phyloP scores from a whole-genome alignment of 2,797 vertebrate genomes.

The Pteronotus mesoamericanus region DNA sequence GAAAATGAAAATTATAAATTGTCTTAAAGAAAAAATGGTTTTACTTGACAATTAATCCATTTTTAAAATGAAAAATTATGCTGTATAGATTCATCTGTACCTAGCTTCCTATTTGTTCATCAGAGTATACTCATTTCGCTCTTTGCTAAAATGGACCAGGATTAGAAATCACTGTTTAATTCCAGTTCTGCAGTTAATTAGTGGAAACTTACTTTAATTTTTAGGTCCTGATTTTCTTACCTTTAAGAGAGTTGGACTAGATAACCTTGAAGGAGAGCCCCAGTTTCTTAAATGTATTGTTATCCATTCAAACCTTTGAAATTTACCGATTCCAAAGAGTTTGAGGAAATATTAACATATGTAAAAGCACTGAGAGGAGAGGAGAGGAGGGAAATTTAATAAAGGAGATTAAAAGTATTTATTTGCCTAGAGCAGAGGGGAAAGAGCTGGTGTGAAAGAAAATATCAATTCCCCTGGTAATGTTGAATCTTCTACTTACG shows the following conservation, averaged over 20 bases:
- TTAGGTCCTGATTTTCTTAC: neutral
- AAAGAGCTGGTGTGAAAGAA: neutral
- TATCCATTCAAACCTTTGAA: neutral
- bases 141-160: neutral
- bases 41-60: neutral
- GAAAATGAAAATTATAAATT: conserved; percentile 59
- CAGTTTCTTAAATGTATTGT: neutral
- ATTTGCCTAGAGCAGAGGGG: neutral
- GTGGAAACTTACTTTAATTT: neutral
- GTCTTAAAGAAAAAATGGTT: neutral
- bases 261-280: neutral
- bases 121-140: neutral
- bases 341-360: neutral
- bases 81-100: neutral
- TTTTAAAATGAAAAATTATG: conserved; percentile 22
- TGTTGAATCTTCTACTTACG: neutral
- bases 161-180: neutral
- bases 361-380: neutral
- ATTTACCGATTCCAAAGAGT: neutral
- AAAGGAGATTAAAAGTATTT: neutral
- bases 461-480: neutral
- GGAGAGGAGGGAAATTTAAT: neutral
- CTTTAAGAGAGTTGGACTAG: neutral
- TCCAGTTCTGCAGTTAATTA: neutral
- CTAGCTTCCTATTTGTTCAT: neutral